phyloP scores from a whole-genome alignment of 2,888 invertebrate genomes.

The Brachylomia viminalis region DNA sequence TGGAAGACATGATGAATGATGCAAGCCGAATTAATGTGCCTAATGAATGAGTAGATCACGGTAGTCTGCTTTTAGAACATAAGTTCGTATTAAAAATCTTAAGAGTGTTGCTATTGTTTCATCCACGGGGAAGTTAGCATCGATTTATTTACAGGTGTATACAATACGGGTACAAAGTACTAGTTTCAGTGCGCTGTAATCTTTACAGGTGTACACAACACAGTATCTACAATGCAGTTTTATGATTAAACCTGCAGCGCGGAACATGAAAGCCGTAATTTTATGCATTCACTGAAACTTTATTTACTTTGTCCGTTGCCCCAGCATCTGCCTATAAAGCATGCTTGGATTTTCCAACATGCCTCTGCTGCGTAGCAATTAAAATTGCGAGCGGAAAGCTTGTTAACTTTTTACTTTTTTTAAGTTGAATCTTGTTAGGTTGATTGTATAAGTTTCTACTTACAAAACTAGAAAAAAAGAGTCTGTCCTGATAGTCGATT shows the following conservation, averaged over 20 bases:
- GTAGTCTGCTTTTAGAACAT: constrained; percentile 39
- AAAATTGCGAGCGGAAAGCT: background rate
- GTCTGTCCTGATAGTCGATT: background rate
- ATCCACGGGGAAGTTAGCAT: constrained; percentile 10
- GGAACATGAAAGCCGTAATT: constrained; percentile 22
- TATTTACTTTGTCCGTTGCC: background rate
- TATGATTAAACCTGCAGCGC: constrained; percentile 18
- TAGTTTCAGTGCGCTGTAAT: constrained; percentile 25
- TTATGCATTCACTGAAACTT: constrained; percentile 12
- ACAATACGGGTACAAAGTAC: constrained; percentile 29
- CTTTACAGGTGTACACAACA: constrained; percentile 12
- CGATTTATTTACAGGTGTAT: constrained; percentile 16
- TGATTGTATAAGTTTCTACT: background rate
- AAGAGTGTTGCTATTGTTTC: constrained; percentile 23
- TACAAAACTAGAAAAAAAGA: background rate
- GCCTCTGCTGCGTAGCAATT: background rate
- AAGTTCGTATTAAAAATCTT: constrained; percentile 17
- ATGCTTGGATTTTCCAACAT: background rate
- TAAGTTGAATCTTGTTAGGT: background rate
- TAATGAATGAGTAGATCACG: constrained; percentile 59
- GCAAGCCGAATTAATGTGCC: constrained; percentile 55
- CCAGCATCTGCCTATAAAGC: constrained; percentile 2
- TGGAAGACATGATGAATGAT: constrained; percentile 55
- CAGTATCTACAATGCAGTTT: constrained; percentile 22
- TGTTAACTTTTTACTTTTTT: background rate